phyloP scores from a whole-genome alignment of 2,797 vertebrate species.

The Aulostomus chinensis region DNA sequence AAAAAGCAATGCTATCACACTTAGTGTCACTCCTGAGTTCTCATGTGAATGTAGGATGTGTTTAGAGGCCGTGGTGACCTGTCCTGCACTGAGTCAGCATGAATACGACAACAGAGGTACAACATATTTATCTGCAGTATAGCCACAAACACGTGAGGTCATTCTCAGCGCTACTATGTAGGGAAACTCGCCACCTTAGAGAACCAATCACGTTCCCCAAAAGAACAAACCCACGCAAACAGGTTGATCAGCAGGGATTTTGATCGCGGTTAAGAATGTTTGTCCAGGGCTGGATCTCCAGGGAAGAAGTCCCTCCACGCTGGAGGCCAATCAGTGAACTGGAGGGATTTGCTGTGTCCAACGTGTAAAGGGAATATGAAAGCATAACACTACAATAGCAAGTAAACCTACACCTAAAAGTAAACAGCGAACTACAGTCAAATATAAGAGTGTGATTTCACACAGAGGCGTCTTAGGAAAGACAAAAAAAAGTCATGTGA shows the following conservation, averaged over 20 bases:
- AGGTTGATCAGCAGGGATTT: conserved; percentile 36
- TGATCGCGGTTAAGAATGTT: conserved; percentile 30
- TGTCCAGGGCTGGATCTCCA: conserved; percentile 54
- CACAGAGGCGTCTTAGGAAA: no score
- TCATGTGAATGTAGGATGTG: no score
- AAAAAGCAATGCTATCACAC: no score
- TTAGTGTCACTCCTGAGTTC: no score
- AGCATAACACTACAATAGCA: conserved; percentile 21
- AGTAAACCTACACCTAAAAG: no score
- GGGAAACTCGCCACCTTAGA: conserved; percentile 36
- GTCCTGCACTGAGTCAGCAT: no score
- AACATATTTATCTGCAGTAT: background rate
- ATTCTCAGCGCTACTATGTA: background rate
- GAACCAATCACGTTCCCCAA: conserved; percentile 34
- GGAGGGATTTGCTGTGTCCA: conserved; percentile 46
- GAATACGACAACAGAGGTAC: no score
- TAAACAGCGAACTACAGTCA: no score
- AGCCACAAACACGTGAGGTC: conserved; percentile 3
- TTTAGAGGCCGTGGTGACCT: no score
- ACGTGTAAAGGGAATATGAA: conserved; percentile 20
- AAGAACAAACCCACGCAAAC: conserved; percentile 39
- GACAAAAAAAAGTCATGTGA: no score
- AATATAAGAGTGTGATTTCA: no score
- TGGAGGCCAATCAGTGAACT: conserved; percentile 62
- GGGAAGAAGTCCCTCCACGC: conserved; percentile 46